Evolutionary conservation across 2,113 vertebrate species (phyloP).

Genomic region (Zapornia atra): DNA sequence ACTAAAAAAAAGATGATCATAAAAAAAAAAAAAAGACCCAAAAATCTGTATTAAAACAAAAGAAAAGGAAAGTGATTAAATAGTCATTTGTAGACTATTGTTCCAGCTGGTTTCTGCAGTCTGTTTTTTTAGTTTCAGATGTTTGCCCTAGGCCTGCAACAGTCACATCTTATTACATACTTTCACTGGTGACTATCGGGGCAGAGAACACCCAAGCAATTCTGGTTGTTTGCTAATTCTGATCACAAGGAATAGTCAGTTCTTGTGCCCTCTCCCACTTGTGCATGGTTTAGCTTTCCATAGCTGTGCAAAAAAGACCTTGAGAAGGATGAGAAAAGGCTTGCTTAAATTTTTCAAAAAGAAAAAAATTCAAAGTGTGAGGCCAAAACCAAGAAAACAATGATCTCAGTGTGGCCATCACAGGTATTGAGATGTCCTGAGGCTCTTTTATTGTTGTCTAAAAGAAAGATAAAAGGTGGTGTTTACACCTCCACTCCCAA

Average conservation of each 20-base stretch:
- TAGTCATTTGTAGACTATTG: not conserved
- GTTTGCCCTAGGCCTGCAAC: not conserved
- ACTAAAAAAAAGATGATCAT: not conserved
- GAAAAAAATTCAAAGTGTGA: not conserved
- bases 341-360: not conserved
- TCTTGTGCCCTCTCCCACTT: not conserved
- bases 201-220: not conserved
- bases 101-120: constrained; percentile 18
- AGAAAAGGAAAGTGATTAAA: not conserved
- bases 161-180: constrained; percentile 24
- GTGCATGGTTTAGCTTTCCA: not conserved
- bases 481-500: not conserved
- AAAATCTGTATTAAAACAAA: not conserved
- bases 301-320: not conserved
- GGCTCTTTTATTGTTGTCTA: not conserved
- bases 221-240: constrained; percentile 15
- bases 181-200: not conserved
- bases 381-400: not conserved
- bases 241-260: not conserved
- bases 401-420: not conserved
- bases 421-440: not conserved
- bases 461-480: not conserved
- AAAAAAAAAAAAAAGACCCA: not conserved
- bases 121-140: not conserved
- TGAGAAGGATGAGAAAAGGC: not conserved